A percentile compares a stretch with the other conserved stretches of the same genome.
These are phyloP conservation scores for Hyaena hyaena DNA, from an alignment of 2,113 vertebrate species.

Conservation along the genomic window DNA sequence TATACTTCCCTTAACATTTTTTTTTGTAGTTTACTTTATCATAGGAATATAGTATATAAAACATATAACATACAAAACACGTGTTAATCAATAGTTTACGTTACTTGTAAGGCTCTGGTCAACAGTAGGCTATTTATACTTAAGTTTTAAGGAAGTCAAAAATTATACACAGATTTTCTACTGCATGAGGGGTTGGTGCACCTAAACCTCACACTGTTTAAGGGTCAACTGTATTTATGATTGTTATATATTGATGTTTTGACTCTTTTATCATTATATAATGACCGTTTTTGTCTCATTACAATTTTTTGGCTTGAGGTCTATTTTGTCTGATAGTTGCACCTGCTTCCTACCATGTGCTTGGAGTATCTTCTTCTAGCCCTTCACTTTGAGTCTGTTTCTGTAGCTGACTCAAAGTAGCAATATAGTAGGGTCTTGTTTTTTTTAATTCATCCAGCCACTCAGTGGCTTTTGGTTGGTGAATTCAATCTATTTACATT, in stretches of 20 bases:
- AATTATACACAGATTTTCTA: neutral
- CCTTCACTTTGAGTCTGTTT: neutral
- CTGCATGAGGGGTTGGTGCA: neutral
- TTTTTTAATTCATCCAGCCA: too few relatives aligned
- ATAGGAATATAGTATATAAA: neutral
- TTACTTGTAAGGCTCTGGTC: neutral
- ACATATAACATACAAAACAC: neutral
- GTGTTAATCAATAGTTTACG: neutral
- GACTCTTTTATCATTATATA: neutral
- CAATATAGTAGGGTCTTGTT: too few relatives aligned
- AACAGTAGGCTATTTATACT: neutral
- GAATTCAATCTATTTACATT: too few relatives aligned
- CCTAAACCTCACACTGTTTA: neutral
- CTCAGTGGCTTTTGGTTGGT: too few relatives aligned
- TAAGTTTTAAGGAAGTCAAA: neutral
- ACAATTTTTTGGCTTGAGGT: neutral
- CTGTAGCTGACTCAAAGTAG: neutral
- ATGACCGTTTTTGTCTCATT: neutral
- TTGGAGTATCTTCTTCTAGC: neutral
- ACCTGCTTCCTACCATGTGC: neutral
- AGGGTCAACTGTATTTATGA: neutral
- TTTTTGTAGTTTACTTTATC: neutral
- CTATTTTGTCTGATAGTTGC: neutral
- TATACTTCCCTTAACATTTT: neutral
- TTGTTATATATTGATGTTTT: neutral